Conservation (phyloP, 2,888 invertebrate genomes). For the Germaria angustata region DNA sequence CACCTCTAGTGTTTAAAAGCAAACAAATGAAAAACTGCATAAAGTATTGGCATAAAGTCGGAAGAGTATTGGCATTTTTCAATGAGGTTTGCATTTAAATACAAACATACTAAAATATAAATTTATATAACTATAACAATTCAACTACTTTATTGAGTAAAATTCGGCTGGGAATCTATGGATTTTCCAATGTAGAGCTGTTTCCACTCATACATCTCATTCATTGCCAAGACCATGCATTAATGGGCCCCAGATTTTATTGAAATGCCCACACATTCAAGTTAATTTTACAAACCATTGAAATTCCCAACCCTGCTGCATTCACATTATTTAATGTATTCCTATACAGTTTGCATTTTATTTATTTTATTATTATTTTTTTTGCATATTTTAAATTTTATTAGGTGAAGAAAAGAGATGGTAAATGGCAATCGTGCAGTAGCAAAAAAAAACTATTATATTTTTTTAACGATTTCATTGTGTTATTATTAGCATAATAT, state of each 20-base stretch:
- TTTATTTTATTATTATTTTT: constrained; percentile 6
- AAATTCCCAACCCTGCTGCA: constrained; percentile 1
- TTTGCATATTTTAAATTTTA: background rate
- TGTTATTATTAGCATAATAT: constrained; percentile 57
- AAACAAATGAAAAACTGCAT: background rate
- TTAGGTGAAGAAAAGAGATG: constrained; percentile 47
- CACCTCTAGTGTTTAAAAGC: background rate
- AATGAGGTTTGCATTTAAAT: constrained; percentile 7
- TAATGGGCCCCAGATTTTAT: no score
- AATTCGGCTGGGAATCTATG: no score
- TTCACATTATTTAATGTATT: background rate
- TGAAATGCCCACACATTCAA: no score
- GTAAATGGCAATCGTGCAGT: constrained; percentile 27
- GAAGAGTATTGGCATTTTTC: constrained; percentile 19
- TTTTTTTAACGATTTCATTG: constrained; percentile 49
- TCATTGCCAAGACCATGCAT: no score
- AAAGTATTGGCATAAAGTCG: constrained; percentile 9
- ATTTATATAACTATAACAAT: background rate
- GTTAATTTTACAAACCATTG: background rate
- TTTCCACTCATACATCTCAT: no score
- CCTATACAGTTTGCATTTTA: background rate
- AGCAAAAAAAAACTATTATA: constrained; percentile 11
- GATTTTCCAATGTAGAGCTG: no score
- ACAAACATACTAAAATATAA: background rate
- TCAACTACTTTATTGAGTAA: no score